phyloP scores from a whole-genome alignment of 2,113 vertebrate genomes.

The Chroicocephalus ridibundus region DNA sequence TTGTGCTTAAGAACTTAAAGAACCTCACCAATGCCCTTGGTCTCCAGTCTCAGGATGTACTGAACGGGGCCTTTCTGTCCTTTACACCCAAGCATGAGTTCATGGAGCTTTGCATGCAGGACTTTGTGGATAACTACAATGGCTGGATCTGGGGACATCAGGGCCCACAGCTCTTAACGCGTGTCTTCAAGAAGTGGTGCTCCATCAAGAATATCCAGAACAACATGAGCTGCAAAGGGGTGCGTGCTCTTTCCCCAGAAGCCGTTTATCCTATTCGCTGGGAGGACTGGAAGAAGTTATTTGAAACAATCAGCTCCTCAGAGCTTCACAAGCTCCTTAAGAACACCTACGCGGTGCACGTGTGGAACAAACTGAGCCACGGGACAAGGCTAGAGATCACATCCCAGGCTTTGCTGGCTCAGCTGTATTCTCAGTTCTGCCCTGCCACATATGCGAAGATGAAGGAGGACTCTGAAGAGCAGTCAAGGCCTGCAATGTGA shows the following conservation, averaged over 20 bases:
- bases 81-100: constrained; percentile 66
- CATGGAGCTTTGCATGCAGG: constrained; percentile 64
- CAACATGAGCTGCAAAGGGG: constrained; percentile 49
- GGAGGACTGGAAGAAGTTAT: constrained; percentile 71
- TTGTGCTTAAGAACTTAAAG: constrained; percentile 67
- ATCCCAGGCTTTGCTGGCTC: constrained; percentile 63
- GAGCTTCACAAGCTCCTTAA: constrained; percentile 40
- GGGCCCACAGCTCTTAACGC: constrained; percentile 69
- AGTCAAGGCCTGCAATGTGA: not conserved
- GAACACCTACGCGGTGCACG: constrained; percentile 65
- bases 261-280: constrained; percentile 73
- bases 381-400: constrained; percentile 14
- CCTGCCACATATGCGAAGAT: constrained; percentile 50
- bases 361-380: constrained; percentile 76
- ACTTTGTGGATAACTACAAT: constrained; percentile 70
- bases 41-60: not conserved
- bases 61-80: constrained; percentile 75
- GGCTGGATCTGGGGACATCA: constrained; percentile 73
- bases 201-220: constrained; percentile 21
- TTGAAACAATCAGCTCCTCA: constrained; percentile 7
- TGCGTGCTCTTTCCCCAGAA: constrained; percentile 54
- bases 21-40: constrained; percentile 67
- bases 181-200: constrained; percentile 76
- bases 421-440: constrained; percentile 68
- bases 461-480: constrained; percentile 48